Evolutionary conservation across 2,888 invertebrate genomes (phyloP), one percentile per base, ranked within the genome.

Genomic region (Drosophila vallismaia): DNA sequence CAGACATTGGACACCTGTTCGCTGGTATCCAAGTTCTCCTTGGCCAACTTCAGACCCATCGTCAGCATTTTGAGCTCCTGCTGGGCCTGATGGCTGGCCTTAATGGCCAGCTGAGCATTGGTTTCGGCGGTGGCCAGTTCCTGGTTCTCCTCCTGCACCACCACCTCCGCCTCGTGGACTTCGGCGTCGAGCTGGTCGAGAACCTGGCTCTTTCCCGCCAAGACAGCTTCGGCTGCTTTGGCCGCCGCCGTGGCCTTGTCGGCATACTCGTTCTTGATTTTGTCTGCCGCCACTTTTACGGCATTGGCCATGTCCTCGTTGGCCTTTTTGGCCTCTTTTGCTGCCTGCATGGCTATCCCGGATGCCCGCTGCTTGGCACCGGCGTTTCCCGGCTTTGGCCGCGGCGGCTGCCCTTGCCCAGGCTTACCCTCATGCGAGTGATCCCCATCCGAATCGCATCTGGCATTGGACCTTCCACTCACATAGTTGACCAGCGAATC

Each of bases 201-300:
- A 10, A 95, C 92, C 1, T 94, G 93, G 76, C 94, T 93, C 77
- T 95, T 95, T 0, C 94, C 94, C 1, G 93, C 93, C 0, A 95
- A 90, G 0, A 94, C 95, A 0, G 95, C 95, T 85, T 94, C 94
- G 0, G 95, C 95, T 0, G 95, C 95, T 86, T 94, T 94, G 0
- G 95, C 94, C 0, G 95, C 95, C 89, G 94, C 93, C 2, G 94
- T 89, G 0, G 95, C 95, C 81, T 94, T 95, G 74, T 95, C 95
- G 0, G 95, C 95, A 40, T 95, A 90, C 90, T 95, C 94, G 0
- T 94, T 93, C 91, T 95, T 95, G 0, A 94, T 94, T 92, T 95
- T 94, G 3, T 95, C 95, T 0, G 94, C 93, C 84, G 94, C 94
- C 78, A 94, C 94, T 0, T 95, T 95, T 94, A 95, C 95, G 31